These are phyloP conservation scores for Globodera ellingtonae DNA, from an alignment of 1,140 invertebrate genomes.

Conservation along the genomic window DNA sequence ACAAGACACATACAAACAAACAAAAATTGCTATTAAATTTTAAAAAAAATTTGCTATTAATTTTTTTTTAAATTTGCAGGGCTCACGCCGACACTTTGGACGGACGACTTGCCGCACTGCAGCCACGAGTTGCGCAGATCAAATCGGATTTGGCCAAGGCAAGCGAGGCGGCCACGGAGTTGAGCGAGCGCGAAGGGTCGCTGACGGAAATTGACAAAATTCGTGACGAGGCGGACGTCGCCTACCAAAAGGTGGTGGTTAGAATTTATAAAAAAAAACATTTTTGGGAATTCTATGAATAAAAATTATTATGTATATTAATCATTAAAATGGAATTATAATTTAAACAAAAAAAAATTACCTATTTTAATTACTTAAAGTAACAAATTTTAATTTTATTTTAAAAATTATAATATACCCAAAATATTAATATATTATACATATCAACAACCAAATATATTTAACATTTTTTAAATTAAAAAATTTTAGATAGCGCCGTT, in stretches of 20 bases:
- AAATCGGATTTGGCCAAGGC: conserved; percentile 8
- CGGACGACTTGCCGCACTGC: neutral
- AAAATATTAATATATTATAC: no score
- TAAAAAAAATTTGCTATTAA: neutral
- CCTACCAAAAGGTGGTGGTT: conserved; percentile 18
- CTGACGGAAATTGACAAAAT: conserved; percentile 25
- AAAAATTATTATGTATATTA: no score
- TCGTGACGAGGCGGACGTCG: conserved; percentile 8
- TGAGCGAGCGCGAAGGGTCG: neutral
- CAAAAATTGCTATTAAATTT: neutral
- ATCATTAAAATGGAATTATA: no score
- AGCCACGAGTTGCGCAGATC: neutral
- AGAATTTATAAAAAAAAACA: no score
- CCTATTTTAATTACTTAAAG: no score
- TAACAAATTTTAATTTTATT: no score
- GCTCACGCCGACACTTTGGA: neutral
- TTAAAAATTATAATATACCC: no score
- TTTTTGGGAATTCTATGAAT: no score
- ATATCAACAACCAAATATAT: no score
- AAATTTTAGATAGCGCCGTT: neutral
- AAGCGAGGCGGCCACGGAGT: neutral
- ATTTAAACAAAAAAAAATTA: no score
- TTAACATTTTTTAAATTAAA: no score
- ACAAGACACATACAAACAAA: neutral
- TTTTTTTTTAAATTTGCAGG: no score